Base-by-base conservation (phyloP, 2,113 vertebrate species). In the Notarius quadriscutis region DNA sequence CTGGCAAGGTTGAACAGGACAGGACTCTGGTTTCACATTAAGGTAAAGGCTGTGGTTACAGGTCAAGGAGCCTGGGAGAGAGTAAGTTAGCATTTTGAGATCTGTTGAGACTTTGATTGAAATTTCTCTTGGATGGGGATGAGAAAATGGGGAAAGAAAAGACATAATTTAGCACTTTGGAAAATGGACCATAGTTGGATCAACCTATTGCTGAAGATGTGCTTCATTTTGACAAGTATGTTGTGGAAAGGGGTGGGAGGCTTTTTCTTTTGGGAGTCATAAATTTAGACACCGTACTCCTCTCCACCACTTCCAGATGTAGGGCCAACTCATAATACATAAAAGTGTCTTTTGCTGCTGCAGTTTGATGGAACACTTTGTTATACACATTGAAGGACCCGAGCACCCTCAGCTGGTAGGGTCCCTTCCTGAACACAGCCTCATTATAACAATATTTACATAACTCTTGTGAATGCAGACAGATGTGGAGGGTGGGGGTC, bases 11-110 rank as follows among this genome's bases (percentile, higher is more conserved):
- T 10, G 0, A 11, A 4, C 20, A 9, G 74, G 77, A 88, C 84
- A 51, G 57, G 48, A 30, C 22, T 85, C 27, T 51, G 41, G 55
- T 88, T 85, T 85, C 51, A 79, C 63, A 20, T 81, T 60, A 81
- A 60, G 55, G 78, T 58, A 5, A 11, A 80, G 15, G 55, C 78
- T 80, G 17, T 80, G 55, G 53, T 81, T 81, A 20, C 18, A 12
- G 78, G 15, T 34, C 55, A 30, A 34, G 17, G 7, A 34, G 27
- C 17, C 55, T 60, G 77, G 27, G 3, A 8, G 17, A 81, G 17
- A 22, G 58, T 81, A 34, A 34, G 27, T 60, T 81, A 53, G 51
- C 51, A 78, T n/a, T 7, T 15, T 80, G 2, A 78, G 51, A 78
- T 57, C 10, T 57, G 77, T 55, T 79, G 15, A 79, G n/a, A 79